A percentile compares a stretch with the other conserved stretches of the same genome.
These are phyloP conservation scores for Cololabis saira DNA, from an alignment of 2,113 vertebrate species.

Conservation along the genomic window DNA sequence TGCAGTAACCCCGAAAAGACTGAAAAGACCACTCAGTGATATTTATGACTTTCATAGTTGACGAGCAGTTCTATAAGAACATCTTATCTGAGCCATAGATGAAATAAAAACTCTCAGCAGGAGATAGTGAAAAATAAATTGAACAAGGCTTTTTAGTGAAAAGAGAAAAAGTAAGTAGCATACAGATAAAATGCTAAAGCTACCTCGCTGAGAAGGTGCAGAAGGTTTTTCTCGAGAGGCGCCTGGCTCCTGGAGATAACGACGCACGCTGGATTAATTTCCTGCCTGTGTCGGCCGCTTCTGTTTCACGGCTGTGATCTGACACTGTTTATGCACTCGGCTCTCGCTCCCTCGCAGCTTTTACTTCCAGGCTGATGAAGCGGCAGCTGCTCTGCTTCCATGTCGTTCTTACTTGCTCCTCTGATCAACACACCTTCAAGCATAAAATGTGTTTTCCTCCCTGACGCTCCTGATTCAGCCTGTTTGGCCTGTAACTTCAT, in stretches of 20 bases:
- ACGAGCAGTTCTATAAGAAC: neutral
- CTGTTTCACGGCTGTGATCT: constrained; percentile 56
- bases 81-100: constrained; percentile 28
- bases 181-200: constrained; percentile 9
- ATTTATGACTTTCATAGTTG: too few species aligned
- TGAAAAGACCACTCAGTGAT: too few species aligned
- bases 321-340: constrained; percentile 39
- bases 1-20: too few species aligned
- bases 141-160: neutral
- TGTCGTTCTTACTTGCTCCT: too few species aligned
- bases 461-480: too few species aligned
- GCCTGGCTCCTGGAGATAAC: constrained; percentile 53
- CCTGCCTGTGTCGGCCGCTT: constrained; percentile 42
- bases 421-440: too few species aligned
- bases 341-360: constrained; percentile 26
- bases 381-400: too few species aligned
- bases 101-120: constrained; percentile 16
- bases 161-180: neutral
- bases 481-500: too few species aligned
- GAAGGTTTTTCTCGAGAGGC: constrained; percentile 6
- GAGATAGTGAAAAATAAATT: neutral
- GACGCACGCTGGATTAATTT: constrained; percentile 59
- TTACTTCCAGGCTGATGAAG: constrained; percentile 41
- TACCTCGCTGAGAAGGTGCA: constrained; percentile 20
- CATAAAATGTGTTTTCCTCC: too few species aligned